Conservation (phyloP, 2,888 invertebrate genomes). For the Leptinotarsa juncta region DNA sequence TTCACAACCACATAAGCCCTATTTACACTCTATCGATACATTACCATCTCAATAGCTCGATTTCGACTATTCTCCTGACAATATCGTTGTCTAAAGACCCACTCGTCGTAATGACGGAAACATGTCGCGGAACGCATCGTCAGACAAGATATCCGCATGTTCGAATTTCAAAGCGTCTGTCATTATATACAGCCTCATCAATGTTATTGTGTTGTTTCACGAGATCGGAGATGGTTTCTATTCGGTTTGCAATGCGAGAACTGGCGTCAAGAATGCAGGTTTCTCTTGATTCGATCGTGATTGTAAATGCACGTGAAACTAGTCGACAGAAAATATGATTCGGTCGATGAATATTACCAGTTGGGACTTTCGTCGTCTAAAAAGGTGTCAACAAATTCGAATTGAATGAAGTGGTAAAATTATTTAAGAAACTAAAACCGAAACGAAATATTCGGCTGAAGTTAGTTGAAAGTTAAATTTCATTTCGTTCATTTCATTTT, state of each 20-base stretch:
- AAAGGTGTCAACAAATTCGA: too few relatives aligned
- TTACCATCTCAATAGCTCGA: neutral
- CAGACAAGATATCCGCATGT: neutral
- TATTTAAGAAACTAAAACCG: too few relatives aligned
- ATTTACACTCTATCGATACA: neutral
- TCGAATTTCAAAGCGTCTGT: neutral
- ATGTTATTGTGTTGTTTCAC: neutral
- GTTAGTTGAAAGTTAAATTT: too few relatives aligned
- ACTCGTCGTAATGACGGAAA: conserved; percentile 1
- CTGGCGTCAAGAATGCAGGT: neutral
- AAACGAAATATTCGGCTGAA: too few relatives aligned
- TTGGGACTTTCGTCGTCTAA: too few relatives aligned
- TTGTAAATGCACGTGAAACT: neutral
- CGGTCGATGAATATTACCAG: too few relatives aligned
- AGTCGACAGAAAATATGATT: too few relatives aligned
- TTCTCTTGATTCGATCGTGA: neutral
- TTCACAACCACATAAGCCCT: neutral
- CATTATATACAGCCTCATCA: neutral
- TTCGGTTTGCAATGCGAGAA: neutral
- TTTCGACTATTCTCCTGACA: neutral
- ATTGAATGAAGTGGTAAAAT: too few relatives aligned
- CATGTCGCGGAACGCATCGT: neutral
- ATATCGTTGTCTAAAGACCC: neutral
- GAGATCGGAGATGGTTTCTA: neutral
- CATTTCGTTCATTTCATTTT: too few relatives aligned